Base-by-base conservation (phyloP, 2,888 invertebrate species). In the Drosophila birchii region DNA sequence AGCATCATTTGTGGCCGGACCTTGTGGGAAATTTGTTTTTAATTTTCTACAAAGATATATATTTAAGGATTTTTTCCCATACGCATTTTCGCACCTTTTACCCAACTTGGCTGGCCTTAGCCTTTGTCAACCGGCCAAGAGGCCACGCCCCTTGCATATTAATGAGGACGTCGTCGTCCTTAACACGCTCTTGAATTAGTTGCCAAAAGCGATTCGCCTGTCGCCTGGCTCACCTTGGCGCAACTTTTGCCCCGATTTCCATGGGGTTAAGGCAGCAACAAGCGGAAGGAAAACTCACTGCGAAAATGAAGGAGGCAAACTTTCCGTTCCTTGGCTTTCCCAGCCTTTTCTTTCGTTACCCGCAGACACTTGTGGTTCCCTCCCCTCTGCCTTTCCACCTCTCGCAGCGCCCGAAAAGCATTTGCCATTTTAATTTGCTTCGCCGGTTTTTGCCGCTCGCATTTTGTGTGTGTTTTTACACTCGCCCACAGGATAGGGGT, bases 151-250 rank as follows among this genome's bases (percentile, higher is more conserved):
- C 41, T 44, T 64, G 77, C 88, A 81, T 86, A 88, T 89, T 89
- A 87, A 87, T 88, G 89, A 88, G 88, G 86, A 16, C 51, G 36
- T 75, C 79, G 77, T 55, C 75, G 89, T 79, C 81, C 81, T 85
- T 79, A 86, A 86, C 89, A 87, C 86, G 86, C 79, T 88, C 79
- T 86, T 86, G 81, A 89, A 88, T 89, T 88, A 86, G 88, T 83
- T 81, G 79, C 67, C 78, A 88, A 78, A 70, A 79, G 76, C 51
- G 63, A 68, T 39, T 67, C 72, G 77, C 73, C 73, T 76, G 78
- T 80, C 86, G 76, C 66, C 14, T 36, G 26, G 34, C 69, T 76
- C 83, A 82, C 86, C 83, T 86, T 73, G 64, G 69, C 80, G 60
- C 76, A 78, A 83, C 83, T 82, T 86, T 86, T 64, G 43, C 69